Evolutionary conservation across 2,797 vertebrate species (phyloP).

Genomic region (Alfaro cultratus): DNA sequence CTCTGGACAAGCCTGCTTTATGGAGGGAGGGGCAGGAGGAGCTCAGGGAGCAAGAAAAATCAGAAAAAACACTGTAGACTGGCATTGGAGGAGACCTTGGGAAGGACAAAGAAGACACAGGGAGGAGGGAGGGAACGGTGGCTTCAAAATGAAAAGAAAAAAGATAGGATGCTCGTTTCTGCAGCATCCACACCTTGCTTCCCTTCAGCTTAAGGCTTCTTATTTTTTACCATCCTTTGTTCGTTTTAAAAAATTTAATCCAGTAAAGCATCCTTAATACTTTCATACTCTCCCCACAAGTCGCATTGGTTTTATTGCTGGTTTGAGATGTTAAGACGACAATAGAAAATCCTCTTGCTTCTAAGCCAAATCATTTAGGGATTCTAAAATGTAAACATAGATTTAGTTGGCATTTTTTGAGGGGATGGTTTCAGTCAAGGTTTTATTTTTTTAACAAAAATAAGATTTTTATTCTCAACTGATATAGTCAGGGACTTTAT

Average conservation of each 20-base stretch:
- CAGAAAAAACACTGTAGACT: conserved; percentile 58
- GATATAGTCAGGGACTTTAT: neutral
- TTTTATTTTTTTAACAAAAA: neutral
- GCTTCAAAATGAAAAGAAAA: conserved; percentile 12
- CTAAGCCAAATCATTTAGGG: conserved; percentile 1
- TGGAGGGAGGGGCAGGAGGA: conserved; percentile 50
- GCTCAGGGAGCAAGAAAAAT: conserved; percentile 69
- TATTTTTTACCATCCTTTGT: conserved; percentile 35
- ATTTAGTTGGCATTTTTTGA: neutral
- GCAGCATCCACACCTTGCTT: conserved; percentile 20
- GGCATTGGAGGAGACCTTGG: conserved; percentile 44
- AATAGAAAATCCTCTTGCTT: conserved; percentile 36
- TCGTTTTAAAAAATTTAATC: conserved; percentile 17
- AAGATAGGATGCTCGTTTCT: conserved; percentile 31
- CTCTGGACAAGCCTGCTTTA: conserved; percentile 76
- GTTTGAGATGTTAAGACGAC: conserved; percentile 34
- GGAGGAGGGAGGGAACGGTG: conserved; percentile 3
- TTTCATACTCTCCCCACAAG: conserved; percentile 27
- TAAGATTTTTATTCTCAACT: neutral
- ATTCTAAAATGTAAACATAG: conserved; percentile 23
- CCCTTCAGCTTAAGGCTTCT: conserved; percentile 31
- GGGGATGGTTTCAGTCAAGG: neutral
- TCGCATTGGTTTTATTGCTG: conserved; percentile 47
- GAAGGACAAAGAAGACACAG: conserved; percentile 44
- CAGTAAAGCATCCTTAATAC: conserved; percentile 20